Conservation (phyloP, 1,140 invertebrate genomes). For the Listronotus bonariensis region DNA sequence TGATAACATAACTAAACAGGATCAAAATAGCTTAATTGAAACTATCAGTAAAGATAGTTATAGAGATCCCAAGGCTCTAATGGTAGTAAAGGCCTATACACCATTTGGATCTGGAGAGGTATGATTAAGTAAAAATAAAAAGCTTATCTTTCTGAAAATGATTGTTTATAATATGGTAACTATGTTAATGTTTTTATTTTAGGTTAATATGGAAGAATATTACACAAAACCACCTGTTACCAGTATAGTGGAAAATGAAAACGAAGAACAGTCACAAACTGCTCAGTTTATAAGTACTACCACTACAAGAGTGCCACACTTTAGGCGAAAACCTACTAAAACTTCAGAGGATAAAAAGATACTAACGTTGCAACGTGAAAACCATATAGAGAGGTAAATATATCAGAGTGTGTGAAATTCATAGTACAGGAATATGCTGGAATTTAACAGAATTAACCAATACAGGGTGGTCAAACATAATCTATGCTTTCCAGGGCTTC, state of each 20-base stretch:
- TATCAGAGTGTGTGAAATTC: too few relatives aligned
- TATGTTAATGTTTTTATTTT: background rate
- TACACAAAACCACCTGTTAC: conserved; percentile 62
- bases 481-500: too few relatives aligned
- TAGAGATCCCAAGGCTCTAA: conserved; percentile 56
- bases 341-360: conserved; percentile 14
- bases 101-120: conserved; percentile 41
- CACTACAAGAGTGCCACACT: conserved; percentile 4
- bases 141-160: too few relatives aligned
- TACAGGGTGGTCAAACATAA: too few relatives aligned
- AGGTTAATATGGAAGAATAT: conserved; percentile 58
- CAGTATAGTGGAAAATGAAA: conserved; percentile 52
- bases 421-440: too few relatives aligned
- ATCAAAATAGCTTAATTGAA: conserved; percentile 38
- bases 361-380: conserved; percentile 14
- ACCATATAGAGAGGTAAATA: conserved; percentile 30
- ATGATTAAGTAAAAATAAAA: conserved; percentile 38
- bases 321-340: conserved; percentile 22
- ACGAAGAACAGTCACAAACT: conserved; percentile 23
- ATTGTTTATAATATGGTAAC: background rate
- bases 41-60: conserved; percentile 18
- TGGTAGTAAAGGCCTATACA: conserved; percentile 63
- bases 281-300: conserved; percentile 21
- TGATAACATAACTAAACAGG: conserved; percentile 60
- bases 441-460: too few relatives aligned